Evolutionary conservation across 1,140 invertebrate species (phyloP), one percentile per base, ranked within the genome.

Genomic region (Drosophila neocordata): DNA sequence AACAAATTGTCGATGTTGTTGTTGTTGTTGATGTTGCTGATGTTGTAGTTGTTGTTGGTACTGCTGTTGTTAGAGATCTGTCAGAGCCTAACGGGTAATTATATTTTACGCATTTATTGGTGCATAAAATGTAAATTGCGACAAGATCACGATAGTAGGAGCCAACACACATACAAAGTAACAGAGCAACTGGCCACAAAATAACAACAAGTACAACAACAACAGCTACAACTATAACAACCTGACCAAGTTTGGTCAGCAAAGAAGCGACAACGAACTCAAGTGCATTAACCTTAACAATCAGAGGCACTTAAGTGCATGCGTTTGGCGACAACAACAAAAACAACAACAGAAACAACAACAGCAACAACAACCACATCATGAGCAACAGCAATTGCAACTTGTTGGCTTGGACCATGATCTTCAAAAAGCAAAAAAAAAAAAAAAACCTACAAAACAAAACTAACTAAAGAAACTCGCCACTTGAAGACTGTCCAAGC

Each of bases 231-330:
- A 48, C 37, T 48, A 65, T 12, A 27, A 38, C 61, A 22, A 24
- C 27, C 24, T 61, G 55, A 53, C 75, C 81, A 65, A 69, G 82
- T 82, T 85, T 85, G 81, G 81, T 78, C 78, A 73, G 81, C 78
- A 87, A 87, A 85, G 81, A 85, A 85, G 81, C 81, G 81, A 75
- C 83, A 85, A 85, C 78, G 82, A 85, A 85, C 82, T 85, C 82
- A 75, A 87, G 82, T 87, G 82, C 82, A 85, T 85, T 85, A 78
- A 85, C 82, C 82, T 87, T 87, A 87, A 65, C 79, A 85, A 87
- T 87, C 82, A 82, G 79, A 75, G 72, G 72, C 65, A 82, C 79
- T 81, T 78, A 82, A 85, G 82, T 87, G 74, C 62, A 65, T 65
- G 72, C 68, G 44, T 73, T 65, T 65, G 65, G 61, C 73, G 61